Percentiles rank a stretch among this genome's conserved stretches.
phyloP scores from a whole-genome alignment of 1,140 invertebrate genomes.

The Heliothis subflexa region DNA sequence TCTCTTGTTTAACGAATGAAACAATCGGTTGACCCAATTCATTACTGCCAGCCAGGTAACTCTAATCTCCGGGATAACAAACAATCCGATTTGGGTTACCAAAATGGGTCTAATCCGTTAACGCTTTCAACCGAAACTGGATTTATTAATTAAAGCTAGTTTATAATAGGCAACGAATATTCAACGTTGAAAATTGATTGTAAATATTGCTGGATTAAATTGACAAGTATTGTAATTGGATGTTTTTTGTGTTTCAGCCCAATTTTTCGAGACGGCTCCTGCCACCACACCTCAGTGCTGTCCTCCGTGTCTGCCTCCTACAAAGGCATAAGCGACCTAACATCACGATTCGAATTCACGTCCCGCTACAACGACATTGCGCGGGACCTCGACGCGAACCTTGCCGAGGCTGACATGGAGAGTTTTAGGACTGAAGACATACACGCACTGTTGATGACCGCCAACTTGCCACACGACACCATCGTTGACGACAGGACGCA shows the following conservation, averaged over 20 bases:
- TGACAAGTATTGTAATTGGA: conserved; percentile 17
- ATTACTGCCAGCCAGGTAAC: conserved; percentile 16
- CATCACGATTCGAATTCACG: conserved; percentile 84
- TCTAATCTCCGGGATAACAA: background rate
- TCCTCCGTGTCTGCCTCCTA: conserved; percentile 93
- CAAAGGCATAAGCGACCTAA: conserved; percentile 90
- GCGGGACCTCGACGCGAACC: conserved; percentile 95
- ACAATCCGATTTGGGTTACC: conserved; percentile 33
- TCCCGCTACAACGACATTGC: conserved; percentile 94
- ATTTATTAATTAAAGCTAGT: conserved; percentile 30
- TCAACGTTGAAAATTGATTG: background rate
- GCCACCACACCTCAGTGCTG: conserved; percentile 92
- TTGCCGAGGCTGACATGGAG: conserved; percentile 98
- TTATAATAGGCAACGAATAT: background rate
- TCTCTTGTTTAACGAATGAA: background rate
- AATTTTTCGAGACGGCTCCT: conserved; percentile 91
- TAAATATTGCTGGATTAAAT: background rate
- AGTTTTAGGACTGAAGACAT: conserved; percentile 97
- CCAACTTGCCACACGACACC: conserved; percentile 89
- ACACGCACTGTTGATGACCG: conserved; percentile 91
- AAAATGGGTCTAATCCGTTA: background rate
- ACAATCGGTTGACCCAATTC: conserved; percentile 14
- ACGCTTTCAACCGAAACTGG: conserved; percentile 24
- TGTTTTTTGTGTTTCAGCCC: conserved; percentile 85
- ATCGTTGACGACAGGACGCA: conserved; percentile 79